These are phyloP conservation scores for Platichthys flesus DNA, from an alignment of 2,113 vertebrate species.

Conservation along the genomic window DNA sequence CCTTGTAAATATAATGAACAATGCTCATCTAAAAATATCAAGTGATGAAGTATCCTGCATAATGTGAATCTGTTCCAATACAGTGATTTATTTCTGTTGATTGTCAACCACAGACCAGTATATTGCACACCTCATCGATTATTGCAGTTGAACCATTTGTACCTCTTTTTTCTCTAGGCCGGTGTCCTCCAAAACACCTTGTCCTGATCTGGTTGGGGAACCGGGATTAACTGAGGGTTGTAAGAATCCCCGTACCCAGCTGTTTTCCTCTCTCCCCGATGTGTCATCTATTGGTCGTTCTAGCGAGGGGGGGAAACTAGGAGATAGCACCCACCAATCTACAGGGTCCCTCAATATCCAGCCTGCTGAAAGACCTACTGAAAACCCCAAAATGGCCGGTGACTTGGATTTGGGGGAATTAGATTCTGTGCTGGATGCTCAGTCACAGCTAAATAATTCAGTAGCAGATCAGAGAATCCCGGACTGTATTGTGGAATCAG, in stretches of 20 bases:
- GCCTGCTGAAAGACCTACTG: slow-evolving; percentile 5
- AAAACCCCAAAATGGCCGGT: slow-evolving; percentile 32
- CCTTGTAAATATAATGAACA: no score
- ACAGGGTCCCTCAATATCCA: slow-evolving; percentile 54
- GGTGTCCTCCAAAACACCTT: slow-evolving; percentile 37
- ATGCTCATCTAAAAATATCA: no score
- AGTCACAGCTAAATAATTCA: slow-evolving; percentile 10
- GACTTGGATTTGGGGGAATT: slow-evolving; percentile 55
- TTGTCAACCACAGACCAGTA: no score
- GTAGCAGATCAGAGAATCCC: slow-evolving; percentile 55
- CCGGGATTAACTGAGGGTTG: slow-evolving; percentile 44
- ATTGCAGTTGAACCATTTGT: not conserved
- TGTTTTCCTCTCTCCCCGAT: slow-evolving; percentile 79
- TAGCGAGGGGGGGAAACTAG: slow-evolving; percentile 18
- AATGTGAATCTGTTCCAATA: no score
- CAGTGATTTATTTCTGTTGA: no score
- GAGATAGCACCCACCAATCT: slow-evolving; percentile 43
- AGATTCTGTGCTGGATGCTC: slow-evolving; percentile 66
- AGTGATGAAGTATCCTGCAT: no score
- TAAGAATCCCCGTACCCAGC: slow-evolving; percentile 54
- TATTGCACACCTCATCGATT: no score
- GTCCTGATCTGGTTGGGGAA: slow-evolving; percentile 76
- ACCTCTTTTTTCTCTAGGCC: slow-evolving; percentile 38
- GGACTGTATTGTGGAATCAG: slow-evolving; percentile 71
- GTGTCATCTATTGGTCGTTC: slow-evolving; percentile 71